Percentiles rank a stretch among this genome's conserved stretches.
Evolutionary conservation across 2,888 invertebrate species (phyloP).

Genomic region (Neoaliturus tenellus): DNA sequence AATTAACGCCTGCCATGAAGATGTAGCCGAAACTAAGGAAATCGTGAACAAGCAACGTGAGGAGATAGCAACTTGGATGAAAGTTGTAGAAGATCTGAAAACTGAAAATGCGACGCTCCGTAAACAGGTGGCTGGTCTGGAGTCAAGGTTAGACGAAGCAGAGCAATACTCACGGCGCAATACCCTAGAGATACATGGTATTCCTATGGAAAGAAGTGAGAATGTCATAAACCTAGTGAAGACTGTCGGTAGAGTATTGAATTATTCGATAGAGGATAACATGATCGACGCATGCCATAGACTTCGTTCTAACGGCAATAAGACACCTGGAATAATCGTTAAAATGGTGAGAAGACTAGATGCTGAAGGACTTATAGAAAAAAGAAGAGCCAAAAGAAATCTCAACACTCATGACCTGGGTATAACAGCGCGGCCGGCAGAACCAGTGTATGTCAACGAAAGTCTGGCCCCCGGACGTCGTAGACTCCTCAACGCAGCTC

Average conservation of each 20-base stretch:
- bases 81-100: not conserved
- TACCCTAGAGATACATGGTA: not conserved
- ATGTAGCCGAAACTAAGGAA: slow-evolving; percentile 4
- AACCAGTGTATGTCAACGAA: slow-evolving; percentile 30
- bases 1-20: slow-evolving; percentile 25
- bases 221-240: slow-evolving; percentile 1
- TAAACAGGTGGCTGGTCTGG: slow-evolving; percentile 6
- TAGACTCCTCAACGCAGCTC: slow-evolving; percentile 5
- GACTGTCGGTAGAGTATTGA: not conserved
- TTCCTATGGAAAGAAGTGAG: not conserved
- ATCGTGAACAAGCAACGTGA: not conserved
- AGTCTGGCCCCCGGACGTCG: slow-evolving; percentile 26
- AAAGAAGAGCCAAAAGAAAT: slow-evolving; percentile 17
- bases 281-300: slow-evolving; percentile 29
- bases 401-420: slow-evolving; percentile 40
- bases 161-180: slow-evolving; percentile 27
- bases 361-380: slow-evolving; percentile 29
- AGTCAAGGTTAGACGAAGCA: not conserved
- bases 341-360: slow-evolving; percentile 43
- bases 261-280: not conserved
- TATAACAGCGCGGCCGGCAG: not conserved
- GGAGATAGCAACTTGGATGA: slow-evolving; percentile 7
- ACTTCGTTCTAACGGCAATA: not conserved
- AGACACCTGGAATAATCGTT: slow-evolving; percentile 26
- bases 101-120: slow-evolving; percentile 11